A percentile compares a stretch with the other conserved stretches of the same genome.
Conservation (phyloP, 2,113 vertebrate species). For the Bostrychus sinensis region DNA sequence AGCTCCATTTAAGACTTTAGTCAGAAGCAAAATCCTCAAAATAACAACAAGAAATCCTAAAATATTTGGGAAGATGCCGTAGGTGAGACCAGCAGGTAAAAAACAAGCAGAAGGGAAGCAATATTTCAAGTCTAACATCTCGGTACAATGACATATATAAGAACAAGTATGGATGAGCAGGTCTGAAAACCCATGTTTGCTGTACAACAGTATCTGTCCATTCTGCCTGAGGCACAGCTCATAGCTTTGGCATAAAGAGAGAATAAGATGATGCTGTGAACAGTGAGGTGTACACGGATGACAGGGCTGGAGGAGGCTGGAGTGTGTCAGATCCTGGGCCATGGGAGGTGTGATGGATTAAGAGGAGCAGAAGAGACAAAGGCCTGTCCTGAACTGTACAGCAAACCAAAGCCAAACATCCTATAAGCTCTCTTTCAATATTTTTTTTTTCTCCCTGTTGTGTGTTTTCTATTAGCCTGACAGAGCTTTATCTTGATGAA, state of each 20-base stretch:
- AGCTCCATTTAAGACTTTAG: too few relatives aligned
- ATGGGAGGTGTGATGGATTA: conserved; percentile 69
- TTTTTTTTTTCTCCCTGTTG: conserved; percentile 1
- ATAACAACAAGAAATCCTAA: conserved; percentile 22
- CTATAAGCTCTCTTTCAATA: conserved; percentile 47
- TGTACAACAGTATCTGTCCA: conserved; percentile 42
- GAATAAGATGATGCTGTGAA: conserved; percentile 43
- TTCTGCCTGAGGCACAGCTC: conserved; percentile 42
- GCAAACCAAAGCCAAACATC: conserved; percentile 44
- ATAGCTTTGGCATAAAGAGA: conserved; percentile 34
- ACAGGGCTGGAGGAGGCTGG: conserved; percentile 40
- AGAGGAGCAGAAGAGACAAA: conserved; percentile 45
- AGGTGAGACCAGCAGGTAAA: conserved; percentile 28
- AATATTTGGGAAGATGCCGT: background rate
- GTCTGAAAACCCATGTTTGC: conserved; percentile 40
- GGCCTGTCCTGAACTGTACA: conserved; percentile 53
- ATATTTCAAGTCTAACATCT: conserved; percentile 6
- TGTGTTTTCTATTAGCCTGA: too few relatives aligned
- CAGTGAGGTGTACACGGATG: conserved; percentile 48
- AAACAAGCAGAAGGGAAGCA: conserved; percentile 1
- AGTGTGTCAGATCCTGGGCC: conserved; percentile 62
- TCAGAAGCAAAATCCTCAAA: background rate
- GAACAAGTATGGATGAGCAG: conserved; percentile 24
- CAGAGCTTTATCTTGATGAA: too few relatives aligned
- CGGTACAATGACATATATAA: background rate